These are phyloP conservation scores for Neotoxoptera formosana DNA, from an alignment of 1,140 invertebrate genomes.

Conservation along the genomic window DNA sequence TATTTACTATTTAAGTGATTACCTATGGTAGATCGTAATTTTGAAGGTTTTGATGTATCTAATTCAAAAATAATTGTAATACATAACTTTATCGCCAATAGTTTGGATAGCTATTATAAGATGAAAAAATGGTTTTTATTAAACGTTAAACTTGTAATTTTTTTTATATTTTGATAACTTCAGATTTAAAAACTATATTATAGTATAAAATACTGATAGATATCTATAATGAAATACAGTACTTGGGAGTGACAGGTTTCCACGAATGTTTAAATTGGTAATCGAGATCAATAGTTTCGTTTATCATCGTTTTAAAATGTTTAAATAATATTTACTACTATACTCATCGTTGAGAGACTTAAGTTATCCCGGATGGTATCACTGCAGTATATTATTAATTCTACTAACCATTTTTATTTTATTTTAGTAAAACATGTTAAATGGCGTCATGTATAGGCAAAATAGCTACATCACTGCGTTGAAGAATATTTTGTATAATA, in stretches of 20 bases:
- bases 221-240: background rate
- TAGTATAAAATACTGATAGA: background rate
- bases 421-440: background rate
- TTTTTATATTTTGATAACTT: background rate
- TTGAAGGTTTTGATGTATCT: background rate
- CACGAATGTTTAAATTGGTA: background rate
- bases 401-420: background rate
- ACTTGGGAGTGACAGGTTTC: background rate
- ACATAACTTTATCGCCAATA: background rate
- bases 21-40: too few species aligned
- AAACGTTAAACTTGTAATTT: background rate
- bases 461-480: background rate
- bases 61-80: background rate
- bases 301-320: too few species aligned
- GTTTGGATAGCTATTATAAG: background rate
- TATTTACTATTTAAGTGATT: too few species aligned
- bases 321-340: too few species aligned
- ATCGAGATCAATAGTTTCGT: background rate
- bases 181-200: background rate
- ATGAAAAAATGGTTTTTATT: background rate
- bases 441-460: background rate
- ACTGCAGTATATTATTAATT: background rate
- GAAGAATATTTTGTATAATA: background rate
- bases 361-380: background rate
- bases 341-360: background rate